Percentiles rank a stretch among this genome's conserved stretches.
Evolutionary conservation across 2,888 invertebrate species (phyloP).

Genomic region (Acronicta psi): DNA sequence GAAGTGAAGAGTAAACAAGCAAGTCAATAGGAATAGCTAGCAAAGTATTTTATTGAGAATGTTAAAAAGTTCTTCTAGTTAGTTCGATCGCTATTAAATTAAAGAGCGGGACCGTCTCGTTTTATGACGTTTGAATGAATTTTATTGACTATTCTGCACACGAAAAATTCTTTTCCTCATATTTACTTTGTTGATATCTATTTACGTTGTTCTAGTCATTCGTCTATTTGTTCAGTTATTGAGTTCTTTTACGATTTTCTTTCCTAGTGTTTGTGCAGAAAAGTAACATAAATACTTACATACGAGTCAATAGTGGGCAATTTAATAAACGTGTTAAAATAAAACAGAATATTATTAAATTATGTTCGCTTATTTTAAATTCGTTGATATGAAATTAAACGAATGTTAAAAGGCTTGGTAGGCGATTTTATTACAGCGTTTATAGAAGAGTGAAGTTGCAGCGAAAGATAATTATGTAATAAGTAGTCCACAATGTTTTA

Average conservation of each 20-base stretch:
- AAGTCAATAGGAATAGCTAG: background rate
- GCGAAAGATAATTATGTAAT: no score
- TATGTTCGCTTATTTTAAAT: no score
- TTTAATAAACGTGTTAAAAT: no score
- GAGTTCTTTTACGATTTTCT: background rate
- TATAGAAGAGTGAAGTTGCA: background rate
- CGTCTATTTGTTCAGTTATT: background rate
- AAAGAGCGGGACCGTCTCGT: slow-evolving; percentile 52
- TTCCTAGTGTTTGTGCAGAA: background rate
- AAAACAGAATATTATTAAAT: no score
- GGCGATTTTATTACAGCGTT: no score
- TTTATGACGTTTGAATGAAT: slow-evolving; percentile 63
- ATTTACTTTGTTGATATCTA: background rate
- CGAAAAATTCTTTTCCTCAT: background rate
- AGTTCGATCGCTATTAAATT: slow-evolving; percentile 67
- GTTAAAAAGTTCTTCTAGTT: slow-evolving; percentile 60
- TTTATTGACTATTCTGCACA: slow-evolving; percentile 43
- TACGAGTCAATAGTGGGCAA: no score
- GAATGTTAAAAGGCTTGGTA: no score
- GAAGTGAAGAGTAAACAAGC: no score
- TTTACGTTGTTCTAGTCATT: background rate
- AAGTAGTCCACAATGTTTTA: slow-evolving; percentile 10
- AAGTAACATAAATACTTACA: no score
- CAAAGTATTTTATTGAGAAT: slow-evolving; percentile 14
- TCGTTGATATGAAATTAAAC: no score